Base-by-base conservation (phyloP, 2,888 invertebrate species). In the Agriopis aurantiaria region DNA sequence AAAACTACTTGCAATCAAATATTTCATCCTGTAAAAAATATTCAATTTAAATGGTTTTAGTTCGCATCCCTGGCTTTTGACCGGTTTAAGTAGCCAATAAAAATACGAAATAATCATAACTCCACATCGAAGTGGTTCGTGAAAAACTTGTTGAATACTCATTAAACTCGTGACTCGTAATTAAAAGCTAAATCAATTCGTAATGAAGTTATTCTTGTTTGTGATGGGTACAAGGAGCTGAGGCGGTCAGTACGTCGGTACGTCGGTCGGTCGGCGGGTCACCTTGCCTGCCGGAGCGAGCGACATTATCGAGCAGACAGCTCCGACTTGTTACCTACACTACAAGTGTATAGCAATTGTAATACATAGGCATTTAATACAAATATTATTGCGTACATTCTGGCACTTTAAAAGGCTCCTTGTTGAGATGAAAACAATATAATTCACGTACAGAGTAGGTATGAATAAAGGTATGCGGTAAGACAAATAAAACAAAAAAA, bases 131-230 rank as follows among this genome's bases (percentile, higher is more conserved):
- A 57, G 57, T 57, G 55, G 55, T 56, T 56, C 57, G 57, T 57
- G 57, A 57, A 57, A 56, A 57, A 52, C 17, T 43, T n/a, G 43
- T 5, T 40, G 55, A 55, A 12, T 17, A 45, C 17, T 55, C 63
- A 17, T 55, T 43, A 55, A 55, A 23, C n/a, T 40, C 43, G 40
- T 14, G 48, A 33, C 8, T 56, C 40, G 63, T 45, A 63, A 40
- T 63, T 55, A 63, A 11, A 40, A n/a, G 23, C 8, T 53, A 61
- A 53, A 23, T 12, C 43, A 62, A 60, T 40, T 48, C 48, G 43
- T 33, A 61, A 51, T 51, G 41, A 61, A 52, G 51, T 51, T 51
- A 61, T 51, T 61, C 23, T 43, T 61, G 52, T 52, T 40, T 12
- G 12, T 6, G 7, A 10, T 3, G 40, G 40, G n/a, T 12, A 7